Evolutionary conservation across 1,140 invertebrate species (phyloP), one percentile per base, ranked within the genome.

Genomic region (Papilio machaon): DNA sequence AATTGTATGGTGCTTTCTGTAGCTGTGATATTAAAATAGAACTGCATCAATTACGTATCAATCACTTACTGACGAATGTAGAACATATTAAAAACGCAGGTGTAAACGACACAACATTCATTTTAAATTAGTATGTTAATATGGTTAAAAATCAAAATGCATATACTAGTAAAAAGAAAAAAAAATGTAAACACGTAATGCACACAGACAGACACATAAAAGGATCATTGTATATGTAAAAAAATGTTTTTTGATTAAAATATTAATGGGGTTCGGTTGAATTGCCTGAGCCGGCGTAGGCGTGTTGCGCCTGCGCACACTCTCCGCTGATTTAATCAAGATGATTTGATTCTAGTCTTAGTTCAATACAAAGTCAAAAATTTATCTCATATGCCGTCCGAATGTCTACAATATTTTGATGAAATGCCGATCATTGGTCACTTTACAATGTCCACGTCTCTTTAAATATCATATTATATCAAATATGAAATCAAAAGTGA

Each of bases 131-230:
- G 86, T 80, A 92, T 93, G 91, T 94, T 94, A 94, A 91, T 92
- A 88, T 86, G 87, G 92, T 94, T 94, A 94, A 93, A 94, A 93
- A 91, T 90, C 91, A 92, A 91, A 91, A 93, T 93, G 91, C 91
- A 91, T 87, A 83, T 81, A 85, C 85, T 90, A 84, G 86, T 89
- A 82, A 77, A 82, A 87, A 85, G 84, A 88, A 89, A 87, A 43
- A 43, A 30, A 30, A 87, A 87, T 82, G 67, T 83, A 84, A 87
- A 88, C 85, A 86, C 83, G 85, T 86, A 88, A 88, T 85, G 64
- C 64, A 70, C 19, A 64, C 82, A 88, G 83, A 87, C 84, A 88
- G 35, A 79, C 77, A 79, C 84, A 88, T 70, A 85, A 81, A 87
- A 85, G 82, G 83, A 89, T 88, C 80, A 82, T 70, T 70, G 64